These are phyloP conservation scores for Pterophyllum scalare DNA, from an alignment of 2,113 vertebrate genomes.

Conservation along the genomic window DNA sequence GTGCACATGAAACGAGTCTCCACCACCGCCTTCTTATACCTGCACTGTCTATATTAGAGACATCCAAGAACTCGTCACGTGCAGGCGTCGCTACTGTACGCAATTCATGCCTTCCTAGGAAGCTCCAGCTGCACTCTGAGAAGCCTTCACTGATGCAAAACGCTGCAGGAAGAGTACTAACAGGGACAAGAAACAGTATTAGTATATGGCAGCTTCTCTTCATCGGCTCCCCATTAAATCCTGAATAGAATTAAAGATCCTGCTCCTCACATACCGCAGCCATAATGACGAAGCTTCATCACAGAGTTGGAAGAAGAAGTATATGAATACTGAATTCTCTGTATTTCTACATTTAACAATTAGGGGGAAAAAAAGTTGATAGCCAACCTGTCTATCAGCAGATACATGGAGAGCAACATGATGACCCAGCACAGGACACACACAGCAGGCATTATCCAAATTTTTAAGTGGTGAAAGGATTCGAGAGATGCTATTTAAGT, in stretches of 20 bases:
- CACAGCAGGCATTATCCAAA: neutral
- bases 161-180: accelerated
- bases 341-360: neutral
- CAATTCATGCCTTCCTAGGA: neutral
- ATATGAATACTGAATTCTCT: neutral
- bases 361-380: neutral
- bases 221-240: too few relatives aligned
- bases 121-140: neutral
- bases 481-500: neutral
- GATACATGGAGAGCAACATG: neutral
- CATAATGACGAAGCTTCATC: neutral
- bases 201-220: too few relatives aligned
- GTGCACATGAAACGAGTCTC: neutral
- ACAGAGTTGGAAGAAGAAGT: neutral
- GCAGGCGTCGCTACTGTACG: neutral
- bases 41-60: neutral
- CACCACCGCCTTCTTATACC: neutral
- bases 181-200: neutral
- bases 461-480: neutral
- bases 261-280: neutral
- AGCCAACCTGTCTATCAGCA: neutral
- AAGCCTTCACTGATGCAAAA: neutral
- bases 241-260: accelerated
- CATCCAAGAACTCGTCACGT: neutral
- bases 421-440: neutral